Percentiles rank a stretch among this genome's conserved stretches.
phyloP scores from a whole-genome alignment of 2,797 vertebrate genomes.

The Ispidina lecontei region DNA sequence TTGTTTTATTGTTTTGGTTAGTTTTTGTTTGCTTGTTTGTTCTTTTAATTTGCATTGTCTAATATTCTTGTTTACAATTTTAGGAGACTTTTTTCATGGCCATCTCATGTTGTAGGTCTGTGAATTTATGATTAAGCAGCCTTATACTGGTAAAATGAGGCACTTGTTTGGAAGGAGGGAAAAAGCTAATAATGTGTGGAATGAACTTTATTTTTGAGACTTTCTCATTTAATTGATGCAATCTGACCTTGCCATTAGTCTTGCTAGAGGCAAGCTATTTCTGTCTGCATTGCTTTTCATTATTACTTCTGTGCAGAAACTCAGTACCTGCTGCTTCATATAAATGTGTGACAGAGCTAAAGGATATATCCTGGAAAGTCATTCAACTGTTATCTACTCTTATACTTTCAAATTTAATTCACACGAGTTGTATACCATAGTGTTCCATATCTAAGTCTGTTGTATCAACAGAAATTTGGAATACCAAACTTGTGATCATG shows the following conservation, averaged over 20 bases:
- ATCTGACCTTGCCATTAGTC: constrained; percentile 71
- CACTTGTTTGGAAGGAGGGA: neutral
- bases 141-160: neutral
- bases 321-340: constrained; percentile 41
- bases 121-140: neutral
- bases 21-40: neutral
- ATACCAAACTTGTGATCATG: constrained; percentile 20
- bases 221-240: constrained; percentile 71
- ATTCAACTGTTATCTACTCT: constrained; percentile 41
- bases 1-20: neutral
- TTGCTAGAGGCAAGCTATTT: constrained; percentile 72
- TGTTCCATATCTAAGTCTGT: constrained; percentile 48
- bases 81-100: neutral
- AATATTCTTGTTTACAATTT: neutral
- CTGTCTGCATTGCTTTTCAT: constrained; percentile 59
- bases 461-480: constrained; percentile 56
- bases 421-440: neutral
- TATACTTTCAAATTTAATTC: constrained; percentile 27
- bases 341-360: constrained; percentile 48
- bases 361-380: constrained; percentile 19
- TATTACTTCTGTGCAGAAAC: constrained; percentile 42
- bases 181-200: constrained; percentile 14
- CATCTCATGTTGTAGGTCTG: neutral
- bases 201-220: constrained; percentile 47
- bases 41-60: neutral